Percentiles rank a stretch among this genome's conserved stretches.
Evolutionary conservation across 2,888 invertebrate genomes (phyloP).

Genomic region (Xanthia togata): DNA sequence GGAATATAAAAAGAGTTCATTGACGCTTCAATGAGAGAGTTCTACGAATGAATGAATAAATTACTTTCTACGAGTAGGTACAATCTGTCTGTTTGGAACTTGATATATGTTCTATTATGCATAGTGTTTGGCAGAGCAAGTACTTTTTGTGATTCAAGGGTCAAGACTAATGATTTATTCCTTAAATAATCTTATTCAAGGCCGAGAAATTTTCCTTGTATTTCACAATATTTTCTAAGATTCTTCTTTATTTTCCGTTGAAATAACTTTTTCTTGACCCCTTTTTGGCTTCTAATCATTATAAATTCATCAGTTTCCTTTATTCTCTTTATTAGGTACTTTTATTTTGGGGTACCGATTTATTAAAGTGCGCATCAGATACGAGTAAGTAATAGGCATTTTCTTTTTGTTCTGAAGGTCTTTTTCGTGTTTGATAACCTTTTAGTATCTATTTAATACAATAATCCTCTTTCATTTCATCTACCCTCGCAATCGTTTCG

Average conservation of each 20-base stretch:
- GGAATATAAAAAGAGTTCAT: conserved; percentile 55
- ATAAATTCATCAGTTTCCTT: not conserved
- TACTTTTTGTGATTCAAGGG: not conserved
- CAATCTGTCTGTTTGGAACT: conserved; percentile 11
- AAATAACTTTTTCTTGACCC: not conserved
- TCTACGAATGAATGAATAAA: conserved; percentile 52
- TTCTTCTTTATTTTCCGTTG: not conserved
- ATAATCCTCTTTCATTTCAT: conserved; percentile 9
- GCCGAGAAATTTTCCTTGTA: not conserved
- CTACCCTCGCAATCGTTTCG: not conserved
- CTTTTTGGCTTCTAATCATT: not conserved
- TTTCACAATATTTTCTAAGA: not conserved
- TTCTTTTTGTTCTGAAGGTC: conserved; percentile 1
- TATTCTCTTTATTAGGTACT: not conserved
- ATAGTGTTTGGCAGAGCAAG: not conserved
- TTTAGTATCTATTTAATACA: conserved; percentile 27
- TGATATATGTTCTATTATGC: conserved; percentile 11
- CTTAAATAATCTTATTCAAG: not conserved
- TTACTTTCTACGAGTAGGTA: conserved; percentile 49
- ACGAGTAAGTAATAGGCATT: conserved; percentile 2
- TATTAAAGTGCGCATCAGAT: not conserved
- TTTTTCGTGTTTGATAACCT: not conserved
- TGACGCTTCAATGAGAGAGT: conserved; percentile 49
- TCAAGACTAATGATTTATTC: not conserved
- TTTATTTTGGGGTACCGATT: not conserved